phyloP scores from a whole-genome alignment of 2,113 vertebrate species.

The Gambusia affinis region DNA sequence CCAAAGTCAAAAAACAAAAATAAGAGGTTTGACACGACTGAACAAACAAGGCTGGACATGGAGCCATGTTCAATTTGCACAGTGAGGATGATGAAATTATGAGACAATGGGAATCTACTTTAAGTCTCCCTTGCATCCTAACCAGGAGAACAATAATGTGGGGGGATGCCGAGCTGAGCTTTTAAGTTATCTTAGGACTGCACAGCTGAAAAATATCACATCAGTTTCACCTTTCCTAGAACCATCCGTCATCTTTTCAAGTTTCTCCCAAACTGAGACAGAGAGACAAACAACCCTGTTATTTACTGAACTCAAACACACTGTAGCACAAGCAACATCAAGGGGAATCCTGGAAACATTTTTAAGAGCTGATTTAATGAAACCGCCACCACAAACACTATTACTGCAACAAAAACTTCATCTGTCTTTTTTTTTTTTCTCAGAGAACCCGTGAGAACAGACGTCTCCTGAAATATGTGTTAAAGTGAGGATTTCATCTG shows the following conservation, averaged over 20 bases:
- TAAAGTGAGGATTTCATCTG: constrained; percentile 34
- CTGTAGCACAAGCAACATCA: constrained; percentile 31
- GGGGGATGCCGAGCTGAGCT: neutral
- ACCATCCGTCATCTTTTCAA: neutral
- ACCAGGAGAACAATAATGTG: neutral
- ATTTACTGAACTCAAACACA: constrained; percentile 33
- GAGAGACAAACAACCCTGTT: constrained; percentile 28
- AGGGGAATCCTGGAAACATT: constrained; percentile 31
- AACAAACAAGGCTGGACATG: no score
- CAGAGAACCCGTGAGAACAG: constrained; percentile 3
- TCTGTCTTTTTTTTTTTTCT: neutral
- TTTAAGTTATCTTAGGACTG: neutral
- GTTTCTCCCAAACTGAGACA: neutral
- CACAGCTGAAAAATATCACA: no score
- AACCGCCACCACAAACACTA: constrained; percentile 4
- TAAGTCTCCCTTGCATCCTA: neutral
- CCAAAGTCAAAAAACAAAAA: neutral
- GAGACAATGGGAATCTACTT: neutral
- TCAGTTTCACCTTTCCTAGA: constrained; percentile 5
- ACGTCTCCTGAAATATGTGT: constrained; percentile 14
- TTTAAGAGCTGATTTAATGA: constrained; percentile 23
- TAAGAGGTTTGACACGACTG: no score
- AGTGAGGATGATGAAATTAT: neutral
- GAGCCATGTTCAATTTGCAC: neutral
- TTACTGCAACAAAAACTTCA: constrained; percentile 5